These are phyloP conservation scores for Sylvia atricapilla DNA, from an alignment of 2,113 vertebrate genomes.

Conservation along the genomic window DNA sequence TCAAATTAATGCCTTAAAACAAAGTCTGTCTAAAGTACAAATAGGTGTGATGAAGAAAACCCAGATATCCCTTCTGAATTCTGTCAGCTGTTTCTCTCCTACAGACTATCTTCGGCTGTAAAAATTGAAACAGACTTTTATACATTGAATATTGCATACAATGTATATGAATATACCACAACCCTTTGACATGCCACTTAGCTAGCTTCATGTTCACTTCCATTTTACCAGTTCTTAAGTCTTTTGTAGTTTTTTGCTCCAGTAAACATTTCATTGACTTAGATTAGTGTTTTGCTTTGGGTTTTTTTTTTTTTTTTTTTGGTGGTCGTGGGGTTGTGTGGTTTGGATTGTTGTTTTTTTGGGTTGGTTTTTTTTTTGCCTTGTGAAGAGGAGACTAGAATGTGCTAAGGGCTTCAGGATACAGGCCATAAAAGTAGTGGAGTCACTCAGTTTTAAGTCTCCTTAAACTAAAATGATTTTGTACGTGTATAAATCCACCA, in stretches of 20 bases:
- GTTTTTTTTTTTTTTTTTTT: not conserved
- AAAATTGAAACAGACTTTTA: not conserved
- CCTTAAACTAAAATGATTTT: conserved; percentile 27
- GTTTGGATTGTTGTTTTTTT: not conserved
- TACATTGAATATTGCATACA: not conserved
- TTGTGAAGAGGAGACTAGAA: not conserved
- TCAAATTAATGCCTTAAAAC: conserved; percentile 56
- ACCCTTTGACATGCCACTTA: not conserved
- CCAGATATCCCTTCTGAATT: conserved; percentile 40
- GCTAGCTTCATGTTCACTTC: not conserved
- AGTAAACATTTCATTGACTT: not conserved
- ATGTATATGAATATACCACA: not conserved
- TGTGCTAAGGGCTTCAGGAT: not conserved
- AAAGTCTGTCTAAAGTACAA: conserved; percentile 54
- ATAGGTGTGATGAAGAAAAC: conserved; percentile 63
- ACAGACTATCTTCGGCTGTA: not conserved
- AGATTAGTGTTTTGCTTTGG: not conserved
- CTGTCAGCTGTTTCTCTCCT: conserved; percentile 27
- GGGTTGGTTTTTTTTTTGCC: not conserved
- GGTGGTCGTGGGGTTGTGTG: not conserved
- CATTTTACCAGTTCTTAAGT: not conserved
- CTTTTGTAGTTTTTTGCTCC: not conserved
- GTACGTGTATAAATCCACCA: conserved; percentile 9
- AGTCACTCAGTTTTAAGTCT: not conserved
- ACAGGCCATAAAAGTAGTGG: not conserved